Base-by-base conservation (phyloP, 1,140 invertebrate genomes). In the Drosophila parabipectinata region DNA sequence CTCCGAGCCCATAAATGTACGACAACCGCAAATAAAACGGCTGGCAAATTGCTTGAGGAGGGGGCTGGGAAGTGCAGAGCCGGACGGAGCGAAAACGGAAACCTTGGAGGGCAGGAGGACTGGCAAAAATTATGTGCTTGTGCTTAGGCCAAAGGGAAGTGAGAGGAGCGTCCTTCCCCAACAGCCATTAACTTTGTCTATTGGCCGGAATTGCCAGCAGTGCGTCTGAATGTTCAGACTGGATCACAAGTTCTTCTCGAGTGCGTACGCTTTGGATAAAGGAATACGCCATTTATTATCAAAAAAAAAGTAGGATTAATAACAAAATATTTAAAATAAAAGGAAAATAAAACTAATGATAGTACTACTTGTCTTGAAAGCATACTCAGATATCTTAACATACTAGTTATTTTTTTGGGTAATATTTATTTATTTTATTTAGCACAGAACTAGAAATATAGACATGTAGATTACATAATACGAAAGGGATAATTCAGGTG, bases 11-110 rank as follows among this genome's bases (percentile, higher is more conserved):
- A 72, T 85, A 77, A 85, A 85, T 85, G 81, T 87, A 78, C 81
- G 61, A 87, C 82, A 85, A 85, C 81, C 82, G 82, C 81, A 85
- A 85, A 85, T 85, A 85, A 87, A 87, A 87, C 80, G 82, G 78
- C 66, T 78, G 66, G 83, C 83, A 87, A 87, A 88, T 88, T 87
- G 82, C 55, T 82, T 51, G 44, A 63, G 48, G 41, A 56, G 54
- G 45, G 50, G 69, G 62, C 51, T 55, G 14, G n/a, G 45, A 51
- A 50, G 15, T 30, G 41, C 18, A 39, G 14, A 37, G 41, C 26
- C 9, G 30, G 30, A 41, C 30, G n/a, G 32, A 50, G 26, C 1
- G 34, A 14, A 47, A 37, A 18, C 26, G 59, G 47, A 54, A 41
- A 28, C n/a, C 15, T 47, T 4, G 15, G 18, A 12, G 44, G 41